phyloP scores from a whole-genome alignment of 2,797 vertebrate species.

The Cuculus canorus region DNA sequence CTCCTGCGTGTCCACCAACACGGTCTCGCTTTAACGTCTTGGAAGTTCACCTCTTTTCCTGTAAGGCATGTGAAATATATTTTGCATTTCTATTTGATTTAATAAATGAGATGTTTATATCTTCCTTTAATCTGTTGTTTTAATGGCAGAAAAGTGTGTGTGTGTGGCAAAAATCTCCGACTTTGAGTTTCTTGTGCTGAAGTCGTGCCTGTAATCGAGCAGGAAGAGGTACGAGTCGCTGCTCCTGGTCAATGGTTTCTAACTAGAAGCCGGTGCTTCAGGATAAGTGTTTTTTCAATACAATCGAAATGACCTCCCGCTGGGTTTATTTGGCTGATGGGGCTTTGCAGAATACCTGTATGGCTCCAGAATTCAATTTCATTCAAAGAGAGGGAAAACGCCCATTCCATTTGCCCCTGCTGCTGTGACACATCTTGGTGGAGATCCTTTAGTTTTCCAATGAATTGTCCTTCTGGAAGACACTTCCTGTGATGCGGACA shows the following conservation, averaged over 20 bases:
- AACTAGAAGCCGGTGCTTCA: background rate
- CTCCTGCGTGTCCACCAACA: slow-evolving; percentile 23
- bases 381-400: background rate
- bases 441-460: background rate
- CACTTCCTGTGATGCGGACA: background rate
- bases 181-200: background rate
- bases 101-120: slow-evolving; percentile 68
- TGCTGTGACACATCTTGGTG: background rate
- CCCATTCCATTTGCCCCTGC: background rate
- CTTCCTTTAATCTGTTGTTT: slow-evolving; percentile 47
- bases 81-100: slow-evolving; percentile 71
- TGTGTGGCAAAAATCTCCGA: background rate
- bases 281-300: background rate
- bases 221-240: background rate
- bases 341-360: background rate
- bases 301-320: background rate
- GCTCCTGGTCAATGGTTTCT: background rate
- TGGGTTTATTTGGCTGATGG: background rate
- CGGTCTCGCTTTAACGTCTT: slow-evolving; percentile 53
- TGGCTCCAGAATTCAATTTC: background rate
- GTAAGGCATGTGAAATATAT: slow-evolving; percentile 67
- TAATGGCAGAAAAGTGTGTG: background rate
- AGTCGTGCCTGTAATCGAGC: background rate
- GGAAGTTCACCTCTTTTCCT: slow-evolving; percentile 53
- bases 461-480: background rate